Conservation (phyloP, 2,797 vertebrate species). For the Tragelaphus eurycerus region DNA sequence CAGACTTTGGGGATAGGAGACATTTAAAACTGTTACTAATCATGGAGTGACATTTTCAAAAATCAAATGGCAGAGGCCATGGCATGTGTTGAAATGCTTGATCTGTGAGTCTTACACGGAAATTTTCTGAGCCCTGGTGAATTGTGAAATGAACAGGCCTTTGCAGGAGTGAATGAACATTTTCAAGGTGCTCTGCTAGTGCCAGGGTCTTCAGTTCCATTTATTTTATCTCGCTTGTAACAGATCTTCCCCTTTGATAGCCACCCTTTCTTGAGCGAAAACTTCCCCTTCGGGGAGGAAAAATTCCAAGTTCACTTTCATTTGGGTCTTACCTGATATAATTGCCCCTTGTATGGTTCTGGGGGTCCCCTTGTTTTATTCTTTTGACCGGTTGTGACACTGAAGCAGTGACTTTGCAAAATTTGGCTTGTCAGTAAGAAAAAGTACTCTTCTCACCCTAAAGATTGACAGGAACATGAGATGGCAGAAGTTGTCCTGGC, state of each 20-base stretch:
- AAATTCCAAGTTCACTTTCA: background rate
- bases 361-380: background rate
- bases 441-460: conserved; percentile 63
- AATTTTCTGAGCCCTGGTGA: background rate
- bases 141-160: conserved; percentile 6
- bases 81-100: background rate
- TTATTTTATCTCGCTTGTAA: background rate
- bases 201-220: background rate
- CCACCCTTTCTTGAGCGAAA: background rate
- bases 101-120: background rate
- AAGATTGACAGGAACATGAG: conserved; percentile 82
- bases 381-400: conserved; percentile 36
- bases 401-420: conserved; percentile 67
- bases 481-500: conserved; percentile 58
- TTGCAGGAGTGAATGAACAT: background rate
- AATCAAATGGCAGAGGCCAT: background rate
- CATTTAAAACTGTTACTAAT: conserved; percentile 31
- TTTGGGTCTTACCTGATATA: background rate
- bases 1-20: background rate
- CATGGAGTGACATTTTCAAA: conserved; percentile 36
- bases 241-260: background rate
- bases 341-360: background rate
- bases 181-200: background rate
- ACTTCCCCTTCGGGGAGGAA: background rate
- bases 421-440: conserved; percentile 52